Percentiles rank a stretch among this genome's conserved stretches.
These are phyloP conservation scores for Panagrolaimus sp. DNA, from an alignment of 1,140 invertebrate species.

Conservation along the genomic window DNA sequence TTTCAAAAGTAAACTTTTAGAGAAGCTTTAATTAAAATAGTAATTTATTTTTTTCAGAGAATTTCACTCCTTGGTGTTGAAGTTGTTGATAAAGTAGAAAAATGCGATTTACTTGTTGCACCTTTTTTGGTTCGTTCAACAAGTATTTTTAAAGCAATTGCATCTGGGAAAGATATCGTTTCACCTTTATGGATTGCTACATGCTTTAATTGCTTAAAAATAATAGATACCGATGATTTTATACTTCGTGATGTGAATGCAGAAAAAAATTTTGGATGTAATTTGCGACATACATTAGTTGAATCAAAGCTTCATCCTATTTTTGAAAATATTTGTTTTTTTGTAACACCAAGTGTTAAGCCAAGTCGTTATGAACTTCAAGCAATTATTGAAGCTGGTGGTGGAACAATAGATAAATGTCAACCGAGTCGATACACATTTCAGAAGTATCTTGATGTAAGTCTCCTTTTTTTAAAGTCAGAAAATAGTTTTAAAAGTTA, in stretches of 20 bases:
- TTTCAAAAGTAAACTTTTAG: not conserved
- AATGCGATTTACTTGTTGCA: not conserved
- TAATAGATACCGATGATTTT: not conserved
- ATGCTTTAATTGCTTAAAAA: not conserved
- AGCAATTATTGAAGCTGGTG: not conserved
- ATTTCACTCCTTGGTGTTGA: not conserved
- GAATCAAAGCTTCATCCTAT: not conserved
- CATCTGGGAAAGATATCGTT: not conserved
- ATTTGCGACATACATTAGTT: not conserved
- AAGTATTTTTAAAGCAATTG: not conserved
- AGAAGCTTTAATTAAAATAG: not conserved
- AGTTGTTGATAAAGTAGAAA: not conserved
- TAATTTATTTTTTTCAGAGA: not conserved
- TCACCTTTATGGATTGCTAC: not conserved
- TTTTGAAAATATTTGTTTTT: conserved; percentile 1
- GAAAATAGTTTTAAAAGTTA: too few species aligned
- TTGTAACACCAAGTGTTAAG: not conserved
- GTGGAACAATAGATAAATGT: not conserved
- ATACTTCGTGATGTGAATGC: not conserved
- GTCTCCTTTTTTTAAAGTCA: too few species aligned
- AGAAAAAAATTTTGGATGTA: not conserved
- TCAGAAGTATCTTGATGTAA: not conserved
- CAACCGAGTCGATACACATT: not conserved
- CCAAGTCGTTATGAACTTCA: not conserved
- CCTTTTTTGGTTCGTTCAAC: not conserved